phyloP scores from a whole-genome alignment of 2,113 vertebrate genomes.

The Eptatretus burgeri region DNA sequence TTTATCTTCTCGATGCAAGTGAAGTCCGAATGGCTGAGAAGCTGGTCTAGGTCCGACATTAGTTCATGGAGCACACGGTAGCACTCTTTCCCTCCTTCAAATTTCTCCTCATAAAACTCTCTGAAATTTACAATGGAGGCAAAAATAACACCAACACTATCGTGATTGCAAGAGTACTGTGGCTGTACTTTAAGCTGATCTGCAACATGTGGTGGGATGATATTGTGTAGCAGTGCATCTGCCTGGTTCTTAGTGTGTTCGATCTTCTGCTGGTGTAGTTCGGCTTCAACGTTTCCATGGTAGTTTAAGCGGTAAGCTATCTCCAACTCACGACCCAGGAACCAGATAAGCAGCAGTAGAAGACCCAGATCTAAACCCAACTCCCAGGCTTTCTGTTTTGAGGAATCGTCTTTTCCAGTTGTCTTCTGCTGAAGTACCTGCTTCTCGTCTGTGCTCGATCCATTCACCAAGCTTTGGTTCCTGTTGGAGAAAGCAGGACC shows the following conservation, averaged over 20 bases:
- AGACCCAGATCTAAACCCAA: slow-evolving; percentile 45
- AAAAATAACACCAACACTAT: slow-evolving; percentile 72
- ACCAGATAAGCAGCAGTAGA: slow-evolving; percentile 74
- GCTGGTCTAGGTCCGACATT: slow-evolving; percentile 82
- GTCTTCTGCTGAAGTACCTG: no score
- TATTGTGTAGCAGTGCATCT: slow-evolving; percentile 75
- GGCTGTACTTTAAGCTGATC: slow-evolving; percentile 88
- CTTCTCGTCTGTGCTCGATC: no score
- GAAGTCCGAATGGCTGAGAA: slow-evolving; percentile 44
- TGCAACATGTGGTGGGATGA: slow-evolving; percentile 81
- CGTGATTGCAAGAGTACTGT: slow-evolving; percentile 94
- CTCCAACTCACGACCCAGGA: slow-evolving; percentile 83
- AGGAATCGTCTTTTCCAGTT: no score
- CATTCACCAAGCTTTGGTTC: no score
- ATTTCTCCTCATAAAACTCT: slow-evolving; percentile 95
- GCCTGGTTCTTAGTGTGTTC: slow-evolving; percentile 88
- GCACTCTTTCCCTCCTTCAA: slow-evolving; percentile 84
- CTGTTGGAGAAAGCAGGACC: no score
- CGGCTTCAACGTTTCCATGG: slow-evolving; percentile 73
- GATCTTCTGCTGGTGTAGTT: slow-evolving; percentile 76
- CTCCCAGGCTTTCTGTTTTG: slow-evolving; percentile 26
- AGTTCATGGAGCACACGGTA: slow-evolving; percentile 84
- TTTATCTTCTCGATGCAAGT: slow-evolving; percentile 75
- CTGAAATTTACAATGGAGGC: slow-evolving; percentile 96
- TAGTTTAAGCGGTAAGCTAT: slow-evolving; percentile 94